A percentile compares a stretch with the other conserved stretches of the same genome.
Conservation (phyloP, 2,113 vertebrate species). For the Prietella phreatophila region DNA sequence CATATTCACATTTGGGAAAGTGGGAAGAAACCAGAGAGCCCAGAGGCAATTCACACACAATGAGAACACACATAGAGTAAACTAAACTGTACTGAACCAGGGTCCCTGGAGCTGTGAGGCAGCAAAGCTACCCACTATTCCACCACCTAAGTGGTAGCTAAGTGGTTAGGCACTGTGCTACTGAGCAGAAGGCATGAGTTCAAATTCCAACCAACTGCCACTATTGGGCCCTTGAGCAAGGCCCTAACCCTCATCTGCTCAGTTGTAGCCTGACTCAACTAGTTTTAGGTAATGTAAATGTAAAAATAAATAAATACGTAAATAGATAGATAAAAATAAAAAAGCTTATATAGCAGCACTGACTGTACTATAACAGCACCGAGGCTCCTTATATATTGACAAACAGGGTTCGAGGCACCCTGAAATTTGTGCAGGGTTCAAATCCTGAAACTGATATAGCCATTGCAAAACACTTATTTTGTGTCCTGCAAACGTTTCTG, state of each 20-base stretch:
- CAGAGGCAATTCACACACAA: background rate
- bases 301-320: no score
- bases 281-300: background rate
- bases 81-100: background rate
- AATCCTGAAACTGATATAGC: background rate
- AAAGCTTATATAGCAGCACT: background rate
- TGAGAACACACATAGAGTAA: background rate
- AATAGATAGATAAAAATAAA: no score
- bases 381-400: background rate
- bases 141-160: no score
- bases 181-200: background rate
- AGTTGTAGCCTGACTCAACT: background rate
- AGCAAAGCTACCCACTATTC: background rate
- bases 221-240: background rate
- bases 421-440: background rate
- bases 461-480: no score
- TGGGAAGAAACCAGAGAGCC: background rate
- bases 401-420: background rate
- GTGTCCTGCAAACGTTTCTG: background rate
- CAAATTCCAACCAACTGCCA: background rate
- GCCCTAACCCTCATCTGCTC: background rate
- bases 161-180: no score
- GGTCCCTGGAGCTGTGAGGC: background rate
- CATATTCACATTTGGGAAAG: background rate
- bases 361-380: background rate